Base-by-base conservation (phyloP, 1,140 invertebrate genomes). In the Babylonia areolata region DNA sequence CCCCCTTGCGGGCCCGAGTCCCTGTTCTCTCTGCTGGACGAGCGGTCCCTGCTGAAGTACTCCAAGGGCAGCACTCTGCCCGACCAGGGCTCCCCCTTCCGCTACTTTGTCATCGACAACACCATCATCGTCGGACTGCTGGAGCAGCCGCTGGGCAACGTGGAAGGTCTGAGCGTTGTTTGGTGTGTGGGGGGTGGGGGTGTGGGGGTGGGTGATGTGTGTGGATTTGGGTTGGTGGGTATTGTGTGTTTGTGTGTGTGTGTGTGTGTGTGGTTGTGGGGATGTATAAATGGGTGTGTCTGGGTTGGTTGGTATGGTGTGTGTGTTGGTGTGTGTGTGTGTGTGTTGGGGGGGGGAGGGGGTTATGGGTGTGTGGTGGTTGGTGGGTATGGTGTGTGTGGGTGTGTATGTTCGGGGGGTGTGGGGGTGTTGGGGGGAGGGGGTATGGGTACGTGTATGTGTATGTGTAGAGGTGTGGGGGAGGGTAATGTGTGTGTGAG, bases 51-150 rank as follows among this genome's bases (percentile, higher is more conserved):
- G 17, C 95, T 98, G 35, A 96, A 96, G 88, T 96, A 97, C 92
- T 97, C 97, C 89, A 97, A 97, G 81, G 93, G 93, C 33, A 94
- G 91, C 37, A 95, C 95, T 80, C 93, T 95, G 46, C 93, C 96
- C 12, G 93, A 94, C 39, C 89, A 91, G 42, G 90, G 90, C 11
- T 91, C 91, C 37, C 90, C 90, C 15, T 94, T 98, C 93, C 95
- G 97, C 77, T 99, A 99, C 94, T 99, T 98, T 95, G 97, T 98
- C 0, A 91, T 97, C 0, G 98, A 99, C 91, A 98, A 98, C 89
- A 96, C 96, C 5, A 97, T 97, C 1, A 96, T 99, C 91, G 94
- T 99, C 58, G 97, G 97, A 1, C 93, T 99, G 75, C 93, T 99
- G 9, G 98, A 99, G 93, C 97, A 99, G 93, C 97, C 97, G 31